Evolutionary conservation across 1,140 invertebrate species (phyloP).

Genomic region (Cherax destructor): DNA sequence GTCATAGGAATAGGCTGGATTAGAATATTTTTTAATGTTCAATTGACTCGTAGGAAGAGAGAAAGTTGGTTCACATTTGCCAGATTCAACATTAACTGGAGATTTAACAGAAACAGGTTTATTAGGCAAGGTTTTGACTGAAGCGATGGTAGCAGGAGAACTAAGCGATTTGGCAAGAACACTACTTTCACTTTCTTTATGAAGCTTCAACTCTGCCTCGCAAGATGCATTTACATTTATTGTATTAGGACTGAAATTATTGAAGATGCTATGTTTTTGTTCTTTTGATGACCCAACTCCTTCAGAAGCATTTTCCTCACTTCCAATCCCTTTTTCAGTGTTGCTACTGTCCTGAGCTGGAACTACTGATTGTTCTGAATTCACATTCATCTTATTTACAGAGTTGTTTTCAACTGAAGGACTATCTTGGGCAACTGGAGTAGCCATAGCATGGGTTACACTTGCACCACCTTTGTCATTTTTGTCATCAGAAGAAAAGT

Average conservation of each 20-base stretch:
- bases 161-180: background rate
- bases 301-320: background rate
- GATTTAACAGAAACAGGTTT: conserved; percentile 16
- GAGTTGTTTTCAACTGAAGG: background rate
- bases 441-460: background rate
- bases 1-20: background rate
- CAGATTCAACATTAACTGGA: background rate
- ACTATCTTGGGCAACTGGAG: background rate
- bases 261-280: conserved; percentile 1
- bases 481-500: conserved; percentile 55
- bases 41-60: conserved; percentile 17
- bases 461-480: conserved; percentile 31
- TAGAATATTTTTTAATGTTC: conserved; percentile 18
- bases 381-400: background rate
- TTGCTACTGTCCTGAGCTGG: background rate
- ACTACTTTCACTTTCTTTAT: background rate
- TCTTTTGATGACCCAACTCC: conserved; percentile 7
- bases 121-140: conserved; percentile 19
- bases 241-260: background rate
- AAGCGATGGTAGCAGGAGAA: background rate
- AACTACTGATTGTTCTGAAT: background rate
- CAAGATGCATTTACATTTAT: conserved; percentile 4
- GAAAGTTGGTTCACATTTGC: conserved; percentile 12
- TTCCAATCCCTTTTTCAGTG: background rate
- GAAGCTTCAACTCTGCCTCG: conserved; percentile 5